A percentile compares a stretch with the other conserved stretches of the same genome.
These are phyloP conservation scores for Notarius quadriscutis DNA, from an alignment of 2,113 vertebrate genomes.

Conservation along the genomic window DNA sequence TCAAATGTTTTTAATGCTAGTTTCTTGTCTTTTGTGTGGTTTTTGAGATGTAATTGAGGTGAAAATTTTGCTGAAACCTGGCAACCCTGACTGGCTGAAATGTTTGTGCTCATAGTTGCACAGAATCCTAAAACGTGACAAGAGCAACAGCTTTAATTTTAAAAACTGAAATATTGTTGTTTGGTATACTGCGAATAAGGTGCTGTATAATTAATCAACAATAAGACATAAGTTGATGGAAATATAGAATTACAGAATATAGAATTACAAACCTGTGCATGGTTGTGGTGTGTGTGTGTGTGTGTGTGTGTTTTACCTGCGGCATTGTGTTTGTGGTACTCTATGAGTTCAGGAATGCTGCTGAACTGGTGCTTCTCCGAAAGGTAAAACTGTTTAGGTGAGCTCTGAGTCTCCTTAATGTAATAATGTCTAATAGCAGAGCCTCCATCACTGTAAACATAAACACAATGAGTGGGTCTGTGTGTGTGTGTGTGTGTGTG, in stretches of 20 bases:
- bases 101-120: too few species aligned
- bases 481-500: slow-evolving; percentile 18
- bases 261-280: not conserved
- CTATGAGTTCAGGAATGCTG: slow-evolving; percentile 88
- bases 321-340: slow-evolving; percentile 94
- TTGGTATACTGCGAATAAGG: too few species aligned
- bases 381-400: slow-evolving; percentile 82
- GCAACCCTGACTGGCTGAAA: too few species aligned
- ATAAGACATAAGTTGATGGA: not conserved
- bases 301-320: slow-evolving; percentile 76
- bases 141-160: too few species aligned
- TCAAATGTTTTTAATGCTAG: too few species aligned
- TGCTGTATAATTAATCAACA: too few species aligned
- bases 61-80: not conserved
- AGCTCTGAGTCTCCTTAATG: slow-evolving; percentile 78
- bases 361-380: slow-evolving; percentile 88
- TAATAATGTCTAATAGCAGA: slow-evolving; percentile 83
- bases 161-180: too few species aligned
- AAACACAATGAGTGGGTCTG: not conserved
- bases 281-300: slow-evolving; percentile 3
- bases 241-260: not conserved
- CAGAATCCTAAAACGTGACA: too few species aligned
- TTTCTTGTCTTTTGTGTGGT: not conserved
- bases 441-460: slow-evolving; percentile 69
- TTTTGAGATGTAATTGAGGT: not conserved